phyloP scores from a whole-genome alignment of 2,797 vertebrate genomes.

The Sebastes paucispinis region DNA sequence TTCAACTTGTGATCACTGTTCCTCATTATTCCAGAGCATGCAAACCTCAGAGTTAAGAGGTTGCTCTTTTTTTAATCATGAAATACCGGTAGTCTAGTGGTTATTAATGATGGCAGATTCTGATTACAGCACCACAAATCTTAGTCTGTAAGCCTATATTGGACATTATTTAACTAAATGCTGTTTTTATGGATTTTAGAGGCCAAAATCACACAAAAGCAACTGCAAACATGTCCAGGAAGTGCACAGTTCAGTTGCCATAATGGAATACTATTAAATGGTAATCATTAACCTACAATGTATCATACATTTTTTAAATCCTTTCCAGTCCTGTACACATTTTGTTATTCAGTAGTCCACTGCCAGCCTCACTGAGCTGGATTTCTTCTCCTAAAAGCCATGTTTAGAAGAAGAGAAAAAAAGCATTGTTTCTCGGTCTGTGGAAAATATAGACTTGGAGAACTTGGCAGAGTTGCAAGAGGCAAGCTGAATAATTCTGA shows the following conservation, averaged over 20 bases:
- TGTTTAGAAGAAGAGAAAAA: neutral
- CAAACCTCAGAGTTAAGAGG: neutral
- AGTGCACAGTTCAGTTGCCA: neutral
- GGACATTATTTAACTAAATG: neutral
- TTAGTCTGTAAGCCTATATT: neutral
- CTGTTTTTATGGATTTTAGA: neutral
- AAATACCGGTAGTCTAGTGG: neutral
- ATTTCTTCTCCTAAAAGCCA: constrained; percentile 7
- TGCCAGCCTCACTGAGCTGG: neutral
- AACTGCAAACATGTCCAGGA: neutral
- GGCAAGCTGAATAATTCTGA: constrained; percentile 38
- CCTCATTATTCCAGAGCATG: neutral
- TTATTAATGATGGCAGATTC: neutral
- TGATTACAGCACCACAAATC: neutral
- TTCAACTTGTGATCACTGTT: constrained; percentile 12
- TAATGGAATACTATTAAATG: neutral
- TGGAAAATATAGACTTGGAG: constrained; percentile 51
- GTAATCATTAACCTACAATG: neutral
- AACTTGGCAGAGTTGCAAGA: constrained; percentile 41
- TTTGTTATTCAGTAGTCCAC: neutral
- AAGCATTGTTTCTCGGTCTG: constrained; percentile 23
- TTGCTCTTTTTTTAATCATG: neutral
- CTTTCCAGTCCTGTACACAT: neutral
- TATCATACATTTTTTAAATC: neutral
- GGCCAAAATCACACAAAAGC: neutral